Evolutionary conservation across 1,140 invertebrate genomes (phyloP).

Genomic region (Solen grandis): DNA sequence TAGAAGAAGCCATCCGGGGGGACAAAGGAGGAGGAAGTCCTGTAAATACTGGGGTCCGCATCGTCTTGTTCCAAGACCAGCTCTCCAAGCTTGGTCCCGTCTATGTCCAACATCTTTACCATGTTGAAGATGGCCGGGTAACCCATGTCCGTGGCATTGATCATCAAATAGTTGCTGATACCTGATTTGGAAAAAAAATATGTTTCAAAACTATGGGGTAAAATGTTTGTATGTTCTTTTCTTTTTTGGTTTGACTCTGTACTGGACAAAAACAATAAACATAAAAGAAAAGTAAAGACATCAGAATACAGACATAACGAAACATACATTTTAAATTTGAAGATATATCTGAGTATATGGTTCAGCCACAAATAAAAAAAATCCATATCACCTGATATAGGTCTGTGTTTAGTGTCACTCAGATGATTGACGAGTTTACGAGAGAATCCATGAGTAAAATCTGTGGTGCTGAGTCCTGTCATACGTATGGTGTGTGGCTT

Average conservation of each 20-base stretch:
- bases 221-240: too few species aligned
- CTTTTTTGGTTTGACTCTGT: too few species aligned
- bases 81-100: slow-evolving; percentile 80
- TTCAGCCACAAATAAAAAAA: too few species aligned
- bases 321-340: too few species aligned
- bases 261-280: too few species aligned
- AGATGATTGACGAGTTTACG: slow-evolving; percentile 82
- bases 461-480: slow-evolving; percentile 85
- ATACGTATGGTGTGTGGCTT: slow-evolving; percentile 85
- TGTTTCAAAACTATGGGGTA: too few species aligned
- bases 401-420: slow-evolving; percentile 83
- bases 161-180: slow-evolving; percentile 81
- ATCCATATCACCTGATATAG: slow-evolving; percentile 85
- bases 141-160: slow-evolving; percentile 81
- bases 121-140: slow-evolving; percentile 77
- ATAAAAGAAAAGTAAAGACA: too few species aligned
- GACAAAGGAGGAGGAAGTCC: slow-evolving; percentile 67
- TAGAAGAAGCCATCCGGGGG: slow-evolving; percentile 82
- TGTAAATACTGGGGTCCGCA: slow-evolving; percentile 79
- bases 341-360: too few species aligned
- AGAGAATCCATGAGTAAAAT: slow-evolving; percentile 87
- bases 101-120: slow-evolving; percentile 82
- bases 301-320: too few species aligned
- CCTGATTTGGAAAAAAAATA: too few species aligned
- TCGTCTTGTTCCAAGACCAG: slow-evolving; percentile 77